These are phyloP conservation scores for Sesia bembeciformis DNA, from an alignment of 2,888 invertebrate species.

Conservation along the genomic window DNA sequence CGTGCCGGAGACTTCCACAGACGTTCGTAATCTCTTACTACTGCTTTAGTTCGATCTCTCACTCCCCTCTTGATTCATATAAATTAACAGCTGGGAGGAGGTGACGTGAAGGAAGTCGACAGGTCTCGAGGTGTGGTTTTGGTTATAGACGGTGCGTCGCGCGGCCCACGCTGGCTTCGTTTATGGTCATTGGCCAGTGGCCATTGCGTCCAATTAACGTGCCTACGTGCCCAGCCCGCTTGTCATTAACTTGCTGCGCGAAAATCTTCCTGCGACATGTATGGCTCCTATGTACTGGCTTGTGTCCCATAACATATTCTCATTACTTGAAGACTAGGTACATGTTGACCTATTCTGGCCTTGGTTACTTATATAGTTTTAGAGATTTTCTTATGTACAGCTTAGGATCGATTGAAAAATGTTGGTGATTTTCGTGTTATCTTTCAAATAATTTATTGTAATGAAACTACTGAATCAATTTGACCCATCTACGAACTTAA, in stretches of 20 bases:
- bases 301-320: too few relatives aligned
- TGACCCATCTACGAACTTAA: too few relatives aligned
- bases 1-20: slow-evolving; percentile 36
- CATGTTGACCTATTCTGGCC: too few relatives aligned
- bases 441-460: too few relatives aligned
- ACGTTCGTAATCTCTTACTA: slow-evolving; percentile 15
- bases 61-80: slow-evolving; percentile 11
- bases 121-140: slow-evolving; percentile 28
- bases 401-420: too few relatives aligned
- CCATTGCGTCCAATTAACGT: slow-evolving; percentile 67
- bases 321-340: too few relatives aligned
- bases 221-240: slow-evolving; percentile 68
- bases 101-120: slow-evolving; percentile 2
- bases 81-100: neutral
- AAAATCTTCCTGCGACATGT: slow-evolving; percentile 51
- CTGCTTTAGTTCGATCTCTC: slow-evolving; percentile 29
- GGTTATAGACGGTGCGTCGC: slow-evolving; percentile 55
- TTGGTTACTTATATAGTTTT: too few relatives aligned
- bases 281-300: too few relatives aligned
- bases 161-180: slow-evolving; percentile 54
- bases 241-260: slow-evolving; percentile 52
- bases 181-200: slow-evolving; percentile 60
- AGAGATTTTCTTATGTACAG: too few relatives aligned
- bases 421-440: too few relatives aligned
- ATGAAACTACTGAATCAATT: too few relatives aligned